Evolutionary conservation across 2,797 vertebrate species (phyloP).

Genomic region (Mormyrops attenuatus): DNA sequence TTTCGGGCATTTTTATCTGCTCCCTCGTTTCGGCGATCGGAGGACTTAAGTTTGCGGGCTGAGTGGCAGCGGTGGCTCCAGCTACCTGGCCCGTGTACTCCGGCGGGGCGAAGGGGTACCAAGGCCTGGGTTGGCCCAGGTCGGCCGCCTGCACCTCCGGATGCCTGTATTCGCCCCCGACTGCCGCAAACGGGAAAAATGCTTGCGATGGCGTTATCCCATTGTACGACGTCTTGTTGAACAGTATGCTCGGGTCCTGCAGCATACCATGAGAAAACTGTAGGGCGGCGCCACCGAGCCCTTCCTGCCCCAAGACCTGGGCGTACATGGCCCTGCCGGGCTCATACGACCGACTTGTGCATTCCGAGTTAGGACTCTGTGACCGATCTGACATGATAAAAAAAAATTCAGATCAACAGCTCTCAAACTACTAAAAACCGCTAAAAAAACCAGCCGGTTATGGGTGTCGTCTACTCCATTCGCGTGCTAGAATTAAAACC

Average conservation of each 20-base stretch:
- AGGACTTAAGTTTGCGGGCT: conserved; percentile 55
- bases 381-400: conserved; percentile 61
- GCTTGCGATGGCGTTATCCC: conserved; percentile 53
- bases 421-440: background rate
- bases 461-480: background rate
- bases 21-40: conserved; percentile 57
- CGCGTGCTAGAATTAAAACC: background rate
- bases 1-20: conserved; percentile 58
- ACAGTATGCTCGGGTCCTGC: conserved; percentile 60
- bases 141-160: conserved; percentile 57
- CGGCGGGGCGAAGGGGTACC: conserved; percentile 65
- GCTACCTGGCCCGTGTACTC: conserved; percentile 64
- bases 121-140: conserved; percentile 58
- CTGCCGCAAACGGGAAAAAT: conserved; percentile 59
- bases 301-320: conserved; percentile 54
- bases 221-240: conserved; percentile 59
- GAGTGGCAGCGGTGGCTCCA: conserved; percentile 45
- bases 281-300: conserved; percentile 48
- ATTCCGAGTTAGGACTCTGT: conserved; percentile 53
- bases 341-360: conserved; percentile 55
- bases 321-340: conserved; percentile 53
- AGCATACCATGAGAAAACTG: conserved; percentile 57
- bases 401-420: background rate
- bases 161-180: conserved; percentile 55
- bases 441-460: background rate